phyloP scores from a whole-genome alignment of 2,888 invertebrate species.

The Carterocephalus palaemon region DNA sequence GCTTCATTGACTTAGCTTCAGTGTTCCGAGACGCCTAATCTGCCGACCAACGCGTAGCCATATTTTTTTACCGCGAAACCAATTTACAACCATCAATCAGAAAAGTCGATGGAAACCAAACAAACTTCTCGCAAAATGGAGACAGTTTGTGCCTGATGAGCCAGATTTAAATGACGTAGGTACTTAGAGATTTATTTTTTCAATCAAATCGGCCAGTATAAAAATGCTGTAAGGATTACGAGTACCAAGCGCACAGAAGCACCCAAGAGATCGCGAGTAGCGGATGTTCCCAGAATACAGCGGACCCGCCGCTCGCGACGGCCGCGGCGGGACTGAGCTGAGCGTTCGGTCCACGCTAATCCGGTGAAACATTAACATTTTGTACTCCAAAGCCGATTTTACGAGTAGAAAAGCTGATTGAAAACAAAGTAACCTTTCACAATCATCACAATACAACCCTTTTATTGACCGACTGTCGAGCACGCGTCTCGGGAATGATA shows the following conservation, averaged over 20 bases:
- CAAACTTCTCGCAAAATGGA: too few species aligned
- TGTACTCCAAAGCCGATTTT: constrained; percentile 14
- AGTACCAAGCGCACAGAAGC: constrained; percentile 7
- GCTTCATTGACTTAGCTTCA: constrained; percentile 70
- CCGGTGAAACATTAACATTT: constrained; percentile 17
- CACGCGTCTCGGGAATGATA: too few species aligned
- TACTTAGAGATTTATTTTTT: constrained; percentile 2
- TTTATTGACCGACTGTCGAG: too few species aligned
- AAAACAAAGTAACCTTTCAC: too few species aligned
- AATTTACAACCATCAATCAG: constrained; percentile 9
- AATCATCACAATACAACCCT: too few species aligned
- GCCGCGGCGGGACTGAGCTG: constrained; percentile 65
- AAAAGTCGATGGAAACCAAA: constrained; percentile 10
- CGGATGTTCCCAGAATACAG: constrained; percentile 4
- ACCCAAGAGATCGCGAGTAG: constrained; percentile 5
- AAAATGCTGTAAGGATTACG: neutral
- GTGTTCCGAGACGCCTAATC: constrained; percentile 62
- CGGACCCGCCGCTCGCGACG: constrained; percentile 69
- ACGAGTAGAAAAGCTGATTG: constrained; percentile 10
- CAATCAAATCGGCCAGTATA: constrained; percentile 1
- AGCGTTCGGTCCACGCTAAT: constrained; percentile 22
- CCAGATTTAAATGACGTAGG: too few species aligned
- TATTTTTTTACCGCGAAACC: constrained; percentile 18
- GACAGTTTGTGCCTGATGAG: too few species aligned
- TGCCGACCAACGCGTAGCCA: constrained; percentile 19